Evolutionary conservation across 2,888 invertebrate species (phyloP).

Genomic region (Phytoseiulus persimilis): DNA sequence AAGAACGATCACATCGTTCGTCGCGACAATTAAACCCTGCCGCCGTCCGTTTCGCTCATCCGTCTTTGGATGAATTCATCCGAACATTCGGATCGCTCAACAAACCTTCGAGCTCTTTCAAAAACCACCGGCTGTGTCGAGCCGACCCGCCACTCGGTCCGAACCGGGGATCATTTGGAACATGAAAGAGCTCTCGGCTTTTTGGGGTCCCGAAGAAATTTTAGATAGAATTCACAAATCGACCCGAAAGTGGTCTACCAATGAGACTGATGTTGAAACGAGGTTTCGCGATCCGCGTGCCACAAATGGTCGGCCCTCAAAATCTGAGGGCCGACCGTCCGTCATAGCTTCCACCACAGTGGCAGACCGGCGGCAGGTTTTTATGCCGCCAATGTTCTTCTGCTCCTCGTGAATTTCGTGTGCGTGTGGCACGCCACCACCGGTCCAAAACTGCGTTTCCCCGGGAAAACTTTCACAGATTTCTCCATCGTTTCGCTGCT

Average conservation of each 20-base stretch:
- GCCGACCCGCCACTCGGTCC: neutral
- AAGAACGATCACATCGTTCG: neutral
- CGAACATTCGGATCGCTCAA: too few relatives aligned
- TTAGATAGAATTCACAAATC: neutral
- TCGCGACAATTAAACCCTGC: neutral
- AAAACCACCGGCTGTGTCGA: neutral
- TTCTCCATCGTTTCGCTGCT: neutral
- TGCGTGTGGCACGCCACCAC: neutral
- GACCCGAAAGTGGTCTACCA: neutral
- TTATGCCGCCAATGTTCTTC: neutral
- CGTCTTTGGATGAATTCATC: neutral
- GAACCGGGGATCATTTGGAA: neutral
- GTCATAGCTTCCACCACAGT: neutral
- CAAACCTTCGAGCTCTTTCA: neutral
- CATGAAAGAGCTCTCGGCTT: neutral
- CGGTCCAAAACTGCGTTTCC: neutral
- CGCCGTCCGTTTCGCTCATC: too few relatives aligned
- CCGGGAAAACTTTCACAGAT: neutral
- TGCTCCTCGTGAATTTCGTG: neutral
- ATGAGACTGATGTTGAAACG: neutral
- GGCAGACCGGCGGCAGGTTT: neutral
- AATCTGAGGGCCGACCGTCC: neutral
- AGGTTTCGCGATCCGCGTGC: neutral
- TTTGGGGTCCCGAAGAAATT: neutral
- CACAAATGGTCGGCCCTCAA: neutral